Evolutionary conservation across 1,140 invertebrate species (phyloP).

Genomic region (Musca domestica): DNA sequence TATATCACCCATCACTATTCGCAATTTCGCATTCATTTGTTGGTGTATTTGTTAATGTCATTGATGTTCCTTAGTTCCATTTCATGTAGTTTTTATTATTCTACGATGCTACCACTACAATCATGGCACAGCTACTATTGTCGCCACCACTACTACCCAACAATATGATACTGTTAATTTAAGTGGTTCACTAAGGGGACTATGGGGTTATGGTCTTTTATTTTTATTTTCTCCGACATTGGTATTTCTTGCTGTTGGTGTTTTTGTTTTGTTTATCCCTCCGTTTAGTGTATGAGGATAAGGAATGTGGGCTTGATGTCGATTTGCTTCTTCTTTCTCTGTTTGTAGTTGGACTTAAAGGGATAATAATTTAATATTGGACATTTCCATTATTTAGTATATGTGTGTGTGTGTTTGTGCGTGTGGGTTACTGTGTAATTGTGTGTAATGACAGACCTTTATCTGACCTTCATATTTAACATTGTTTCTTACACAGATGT

Average conservation of each 20-base stretch:
- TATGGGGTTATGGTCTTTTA: conserved; percentile 6
- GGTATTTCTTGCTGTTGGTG: background rate
- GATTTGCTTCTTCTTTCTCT: background rate
- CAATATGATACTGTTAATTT: conserved; percentile 9
- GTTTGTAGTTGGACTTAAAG: conserved; percentile 4
- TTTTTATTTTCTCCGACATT: background rate
- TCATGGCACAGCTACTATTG: no score
- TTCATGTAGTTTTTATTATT: no score
- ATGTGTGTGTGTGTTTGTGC: background rate
- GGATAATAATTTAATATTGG: conserved; percentile 18
- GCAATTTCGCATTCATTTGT: no score
- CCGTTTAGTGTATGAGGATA: background rate
- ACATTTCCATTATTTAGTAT: conserved; percentile 14
- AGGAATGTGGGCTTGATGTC: background rate
- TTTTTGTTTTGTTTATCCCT: background rate
- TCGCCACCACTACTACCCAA: no score
- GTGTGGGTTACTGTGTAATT: no score
- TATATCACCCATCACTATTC: no score
- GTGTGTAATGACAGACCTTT: no score
- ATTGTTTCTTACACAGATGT: no score
- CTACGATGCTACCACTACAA: no score
- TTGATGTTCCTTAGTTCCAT: no score
- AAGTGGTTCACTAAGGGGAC: conserved; percentile 11
- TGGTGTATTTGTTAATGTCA: no score
- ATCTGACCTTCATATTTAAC: no score